Evolutionary conservation across 2,888 invertebrate genomes (phyloP).

Genomic region (Lottia gigantea): DNA sequence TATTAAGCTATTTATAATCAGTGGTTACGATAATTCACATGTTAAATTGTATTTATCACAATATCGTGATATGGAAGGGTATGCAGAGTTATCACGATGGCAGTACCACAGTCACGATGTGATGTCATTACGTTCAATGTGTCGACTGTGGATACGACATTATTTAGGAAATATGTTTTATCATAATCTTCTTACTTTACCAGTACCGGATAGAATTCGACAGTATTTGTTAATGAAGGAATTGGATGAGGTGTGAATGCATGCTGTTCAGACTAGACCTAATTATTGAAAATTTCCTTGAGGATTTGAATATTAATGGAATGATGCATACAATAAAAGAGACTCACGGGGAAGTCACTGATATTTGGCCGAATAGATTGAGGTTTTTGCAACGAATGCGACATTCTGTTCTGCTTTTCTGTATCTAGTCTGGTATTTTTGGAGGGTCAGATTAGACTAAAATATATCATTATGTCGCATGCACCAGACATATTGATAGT

Average conservation of each 20-base stretch:
- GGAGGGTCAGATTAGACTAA: too few relatives aligned
- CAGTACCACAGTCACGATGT: slow-evolving; percentile 49
- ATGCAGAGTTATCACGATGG: slow-evolving; percentile 50
- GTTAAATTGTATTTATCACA: slow-evolving; percentile 39
- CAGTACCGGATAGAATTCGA: slow-evolving; percentile 52
- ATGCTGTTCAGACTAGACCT: too few relatives aligned
- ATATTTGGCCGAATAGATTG: too few relatives aligned
- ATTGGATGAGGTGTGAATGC: slow-evolving; percentile 37
- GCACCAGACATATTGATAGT: too few relatives aligned
- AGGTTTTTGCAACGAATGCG: too few relatives aligned
- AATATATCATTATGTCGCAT: too few relatives aligned
- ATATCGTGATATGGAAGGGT: slow-evolving; percentile 33
- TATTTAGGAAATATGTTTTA: slow-evolving; percentile 49
- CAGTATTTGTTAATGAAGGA: slow-evolving; percentile 59
- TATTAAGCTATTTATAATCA: slow-evolving; percentile 58
- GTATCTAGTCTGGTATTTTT: too few relatives aligned
- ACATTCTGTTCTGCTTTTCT: too few relatives aligned
- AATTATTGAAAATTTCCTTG: too few relatives aligned
- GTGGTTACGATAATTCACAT: slow-evolving; percentile 55
- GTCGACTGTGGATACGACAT: slow-evolving; percentile 58
- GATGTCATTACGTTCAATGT: slow-evolving; percentile 54
- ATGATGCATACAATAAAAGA: too few relatives aligned
- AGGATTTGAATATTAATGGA: too few relatives aligned
- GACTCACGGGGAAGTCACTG: too few relatives aligned
- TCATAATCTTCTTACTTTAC: slow-evolving; percentile 44